Base-by-base conservation (phyloP, 2,888 invertebrate genomes). In the Thereva nobilitata region DNA sequence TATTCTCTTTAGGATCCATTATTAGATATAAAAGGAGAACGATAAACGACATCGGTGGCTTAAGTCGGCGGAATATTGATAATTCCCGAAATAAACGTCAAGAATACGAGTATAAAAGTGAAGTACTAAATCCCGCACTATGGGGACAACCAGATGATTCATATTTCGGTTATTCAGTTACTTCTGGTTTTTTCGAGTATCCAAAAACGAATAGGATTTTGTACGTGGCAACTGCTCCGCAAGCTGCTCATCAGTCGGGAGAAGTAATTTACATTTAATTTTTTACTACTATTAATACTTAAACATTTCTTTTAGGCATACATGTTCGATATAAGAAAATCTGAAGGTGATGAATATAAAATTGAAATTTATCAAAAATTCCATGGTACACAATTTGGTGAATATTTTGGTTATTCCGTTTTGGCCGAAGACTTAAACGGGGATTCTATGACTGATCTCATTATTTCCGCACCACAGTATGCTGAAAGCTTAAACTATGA, bases 351-450 rank as follows among this genome's bases (percentile, higher is more conserved):
- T 9, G 70, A 73, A 0, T 71, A 56, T n/a, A 67, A 71, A 7
- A 79, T 80, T 34, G 73, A 73, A 3, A 77, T 76, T 50, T 74
- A 73, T 54, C 75, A 74, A 47, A 76, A 77, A n/a, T 81, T 81
- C 66, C 74, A 75, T 3, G 86, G 86, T 0, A 73, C 76, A 8
- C 83, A 85, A 70, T 78, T 85, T 66, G 89, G 88, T 0, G 87
- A 87, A 73, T 89, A 87, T 75, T 90, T 87, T 73, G 89, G 89
- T 0, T 84, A 85, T 34, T 76, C 86, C 2, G 73, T 90, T 7
- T 77, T 86, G 10, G 84, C 85, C 3, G 85, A 85, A 52, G 88
- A 89, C 76, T 75, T 89, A 5, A 87, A 88, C 74, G 82, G 81
- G 1, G 89, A 89, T 74, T 83, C 82, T 0, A 80, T 81, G 8